These are phyloP conservation scores for Cephalopachus bancanus DNA, from an alignment of 2,797 vertebrate species.

Conservation along the genomic window DNA sequence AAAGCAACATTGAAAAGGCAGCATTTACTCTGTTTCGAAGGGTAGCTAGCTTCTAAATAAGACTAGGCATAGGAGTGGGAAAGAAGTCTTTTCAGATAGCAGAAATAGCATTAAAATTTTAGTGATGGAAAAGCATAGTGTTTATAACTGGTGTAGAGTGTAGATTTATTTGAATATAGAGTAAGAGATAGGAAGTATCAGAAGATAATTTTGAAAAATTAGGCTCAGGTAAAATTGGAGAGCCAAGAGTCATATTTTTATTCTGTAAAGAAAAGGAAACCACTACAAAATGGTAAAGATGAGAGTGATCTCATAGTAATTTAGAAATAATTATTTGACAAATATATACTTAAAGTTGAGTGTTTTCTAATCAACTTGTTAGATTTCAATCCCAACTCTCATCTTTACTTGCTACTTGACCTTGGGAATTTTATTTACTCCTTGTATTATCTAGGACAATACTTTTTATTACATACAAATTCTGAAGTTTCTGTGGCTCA, in stretches of 20 bases:
- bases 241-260: background rate
- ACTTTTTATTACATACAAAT: background rate
- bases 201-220: slow-evolving; percentile 41
- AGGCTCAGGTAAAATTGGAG: background rate
- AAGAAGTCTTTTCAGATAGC: background rate
- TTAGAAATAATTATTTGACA: background rate
- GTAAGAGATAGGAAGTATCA: background rate
- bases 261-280: slow-evolving; percentile 41
- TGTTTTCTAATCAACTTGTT: background rate
- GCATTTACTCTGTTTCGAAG: background rate
- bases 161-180: background rate
- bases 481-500: background rate
- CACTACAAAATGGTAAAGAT: background rate
- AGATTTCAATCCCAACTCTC: background rate
- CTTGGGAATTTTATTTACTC: background rate
- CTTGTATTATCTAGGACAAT: background rate
- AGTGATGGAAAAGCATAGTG: background rate
- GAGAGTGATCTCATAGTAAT: background rate
- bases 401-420: background rate
- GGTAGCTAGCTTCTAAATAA: background rate
- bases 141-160: background rate
- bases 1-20: background rate
- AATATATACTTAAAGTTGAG: background rate
- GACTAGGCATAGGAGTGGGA: no score
- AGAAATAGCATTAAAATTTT: background rate